Percentiles rank a stretch among this genome's conserved stretches.
Conservation (phyloP, 2,888 invertebrate genomes). For the Cylloceria caligata region DNA sequence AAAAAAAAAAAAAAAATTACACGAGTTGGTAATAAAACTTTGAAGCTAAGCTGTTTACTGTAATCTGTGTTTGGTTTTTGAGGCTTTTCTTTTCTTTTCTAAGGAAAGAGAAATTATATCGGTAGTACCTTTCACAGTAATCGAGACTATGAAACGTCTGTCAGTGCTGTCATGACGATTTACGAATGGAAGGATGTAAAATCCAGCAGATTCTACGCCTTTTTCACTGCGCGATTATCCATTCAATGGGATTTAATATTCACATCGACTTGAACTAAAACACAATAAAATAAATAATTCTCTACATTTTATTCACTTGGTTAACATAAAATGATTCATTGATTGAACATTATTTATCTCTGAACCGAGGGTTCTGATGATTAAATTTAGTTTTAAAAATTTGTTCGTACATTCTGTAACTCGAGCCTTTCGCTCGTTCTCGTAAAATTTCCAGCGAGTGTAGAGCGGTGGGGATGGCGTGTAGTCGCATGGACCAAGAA, state of each 20-base stretch:
- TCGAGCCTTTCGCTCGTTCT: constrained; percentile 42
- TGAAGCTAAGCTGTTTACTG: background rate
- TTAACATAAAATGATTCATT: too few relatives aligned
- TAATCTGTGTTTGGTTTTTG: background rate
- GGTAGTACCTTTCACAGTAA: background rate
- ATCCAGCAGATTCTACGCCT: constrained; percentile 22
- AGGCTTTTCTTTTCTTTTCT: constrained; percentile 19
- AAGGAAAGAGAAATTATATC: constrained; percentile 6
- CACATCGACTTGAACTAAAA: constrained; percentile 8
- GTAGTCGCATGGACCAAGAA: constrained; percentile 49
- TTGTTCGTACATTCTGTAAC: constrained; percentile 33
- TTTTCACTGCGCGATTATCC: background rate
- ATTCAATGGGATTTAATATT: background rate
- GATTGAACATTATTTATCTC: too few relatives aligned
- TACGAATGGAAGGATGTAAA: constrained; percentile 10
- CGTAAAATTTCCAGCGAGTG: constrained; percentile 36
- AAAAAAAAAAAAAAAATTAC: too few relatives aligned
- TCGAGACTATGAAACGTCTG: background rate
- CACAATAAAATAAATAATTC: background rate
- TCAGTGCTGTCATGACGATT: constrained; percentile 7
- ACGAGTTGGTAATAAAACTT: background rate
- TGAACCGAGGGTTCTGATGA: background rate
- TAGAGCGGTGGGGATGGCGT: constrained; percentile 52
- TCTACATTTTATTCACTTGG: background rate
- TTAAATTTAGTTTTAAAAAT: constrained; percentile 1